Conservation (phyloP, 1,140 invertebrate genomes). For the Danaus melanippus region DNA sequence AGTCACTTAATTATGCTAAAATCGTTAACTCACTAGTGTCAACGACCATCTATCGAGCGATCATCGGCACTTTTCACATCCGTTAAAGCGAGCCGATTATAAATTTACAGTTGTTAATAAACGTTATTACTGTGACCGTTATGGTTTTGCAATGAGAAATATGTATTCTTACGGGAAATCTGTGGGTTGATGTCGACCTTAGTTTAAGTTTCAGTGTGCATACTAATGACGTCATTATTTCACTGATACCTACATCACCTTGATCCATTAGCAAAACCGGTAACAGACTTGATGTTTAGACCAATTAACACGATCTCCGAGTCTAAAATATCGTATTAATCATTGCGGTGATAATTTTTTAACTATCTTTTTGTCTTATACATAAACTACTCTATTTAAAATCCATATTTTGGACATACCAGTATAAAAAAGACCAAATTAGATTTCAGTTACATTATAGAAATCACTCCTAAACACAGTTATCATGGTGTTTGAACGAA, state of each 20-base stretch:
- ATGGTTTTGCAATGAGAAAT: slow-evolving; percentile 7
- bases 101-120: slow-evolving; percentile 19
- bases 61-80: slow-evolving; percentile 7
- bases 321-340: neutral
- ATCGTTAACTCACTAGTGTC: slow-evolving; percentile 16
- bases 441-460: too few species aligned
- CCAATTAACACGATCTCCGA: slow-evolving; percentile 3
- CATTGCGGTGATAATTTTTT: neutral
- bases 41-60: slow-evolving; percentile 25
- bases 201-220: slow-evolving; percentile 38
- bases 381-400: too few species aligned
- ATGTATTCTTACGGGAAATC: slow-evolving; percentile 9
- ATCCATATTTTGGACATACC: neutral
- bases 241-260: slow-evolving; percentile 32
- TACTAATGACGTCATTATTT: slow-evolving; percentile 47
- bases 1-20: slow-evolving; percentile 9
- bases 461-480: neutral
- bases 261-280: slow-evolving; percentile 38
- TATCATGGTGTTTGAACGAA: neutral
- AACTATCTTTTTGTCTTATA: too few species aligned
- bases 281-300: slow-evolving; percentile 10
- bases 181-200: slow-evolving; percentile 24
- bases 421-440: too few species aligned
- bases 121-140: slow-evolving; percentile 12
- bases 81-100: slow-evolving; percentile 10